Percentiles rank a stretch among this genome's conserved stretches.
These are phyloP conservation scores for Caenorhabditis inopinata DNA, from an alignment of 1,140 invertebrate species.

Conservation along the genomic window DNA sequence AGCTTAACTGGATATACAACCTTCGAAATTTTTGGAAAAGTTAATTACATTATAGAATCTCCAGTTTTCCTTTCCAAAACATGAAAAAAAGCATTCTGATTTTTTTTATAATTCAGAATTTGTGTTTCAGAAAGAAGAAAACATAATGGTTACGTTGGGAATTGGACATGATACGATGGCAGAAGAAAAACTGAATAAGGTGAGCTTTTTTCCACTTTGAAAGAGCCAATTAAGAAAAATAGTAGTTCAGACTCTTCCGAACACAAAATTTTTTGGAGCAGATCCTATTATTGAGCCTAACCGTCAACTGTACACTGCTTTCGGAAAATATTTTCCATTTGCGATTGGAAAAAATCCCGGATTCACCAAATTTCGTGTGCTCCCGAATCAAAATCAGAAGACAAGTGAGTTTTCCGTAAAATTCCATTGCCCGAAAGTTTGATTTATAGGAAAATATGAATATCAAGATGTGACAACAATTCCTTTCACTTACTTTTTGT, in stretches of 20 bases:
- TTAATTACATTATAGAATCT: too few species aligned
- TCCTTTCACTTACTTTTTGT: background rate
- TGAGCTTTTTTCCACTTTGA: background rate
- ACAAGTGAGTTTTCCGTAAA: background rate
- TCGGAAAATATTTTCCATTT: slow-evolving; percentile 29
- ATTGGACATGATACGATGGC: slow-evolving; percentile 15
- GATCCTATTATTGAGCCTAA: slow-evolving; percentile 16
- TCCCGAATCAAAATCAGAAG: slow-evolving; percentile 11
- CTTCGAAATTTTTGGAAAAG: too few species aligned
- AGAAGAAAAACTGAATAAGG: slow-evolving; percentile 1
- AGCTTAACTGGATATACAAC: too few species aligned
- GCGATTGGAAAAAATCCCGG: slow-evolving; percentile 1
- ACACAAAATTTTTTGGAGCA: slow-evolving; percentile 2
- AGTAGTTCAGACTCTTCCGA: background rate
- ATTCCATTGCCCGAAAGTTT: background rate
- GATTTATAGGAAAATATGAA: background rate
- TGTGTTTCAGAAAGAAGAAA: slow-evolving; percentile 1
- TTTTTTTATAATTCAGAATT: too few species aligned
- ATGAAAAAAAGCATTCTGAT: too few species aligned
- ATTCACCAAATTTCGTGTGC: background rate
- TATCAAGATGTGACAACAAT: slow-evolving; percentile 3
- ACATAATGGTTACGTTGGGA: slow-evolving; percentile 20
- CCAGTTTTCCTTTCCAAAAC: too few species aligned
- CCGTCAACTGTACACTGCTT: background rate
- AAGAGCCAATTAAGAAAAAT: background rate